Evolutionary conservation across 2,888 invertebrate genomes (phyloP).

Genomic region (Branchellion lobata): DNA sequence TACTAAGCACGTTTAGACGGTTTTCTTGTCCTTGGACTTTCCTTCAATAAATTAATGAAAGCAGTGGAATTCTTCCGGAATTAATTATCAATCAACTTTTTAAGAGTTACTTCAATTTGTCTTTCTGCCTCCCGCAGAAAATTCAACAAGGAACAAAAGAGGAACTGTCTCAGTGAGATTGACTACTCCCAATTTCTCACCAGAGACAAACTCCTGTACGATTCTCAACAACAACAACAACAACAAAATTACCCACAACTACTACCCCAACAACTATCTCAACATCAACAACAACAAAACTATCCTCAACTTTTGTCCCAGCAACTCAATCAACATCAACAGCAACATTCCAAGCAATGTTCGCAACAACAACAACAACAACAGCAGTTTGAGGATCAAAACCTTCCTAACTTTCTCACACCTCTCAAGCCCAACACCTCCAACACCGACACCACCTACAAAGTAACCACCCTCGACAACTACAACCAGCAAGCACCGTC

Average conservation of each 20-base stretch:
- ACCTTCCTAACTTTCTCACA: neutral
- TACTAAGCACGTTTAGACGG: too few relatives aligned
- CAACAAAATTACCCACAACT: neutral
- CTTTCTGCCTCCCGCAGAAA: too few relatives aligned
- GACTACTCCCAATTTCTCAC: slow-evolving; percentile 8
- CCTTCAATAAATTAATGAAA: too few relatives aligned
- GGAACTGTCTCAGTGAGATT: slow-evolving; percentile 6
- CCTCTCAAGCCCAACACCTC: neutral
- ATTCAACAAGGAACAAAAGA: neutral
- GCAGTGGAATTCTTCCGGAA: too few relatives aligned
- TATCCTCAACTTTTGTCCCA: neutral
- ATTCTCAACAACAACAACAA: slow-evolving; percentile 4
- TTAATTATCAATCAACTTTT: too few relatives aligned
- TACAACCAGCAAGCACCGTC: neutral
- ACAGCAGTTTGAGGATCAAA: neutral
- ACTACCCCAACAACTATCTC: neutral
- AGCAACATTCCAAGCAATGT: neutral
- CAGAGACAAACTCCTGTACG: slow-evolving; percentile 5
- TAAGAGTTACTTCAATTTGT: too few relatives aligned
- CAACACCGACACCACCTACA: neutral
- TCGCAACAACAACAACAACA: neutral
- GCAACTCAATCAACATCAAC: neutral
- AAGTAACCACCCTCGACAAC: neutral
- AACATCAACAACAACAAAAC: neutral
- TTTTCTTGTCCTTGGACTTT: too few relatives aligned